Base-by-base conservation (phyloP, 1,140 invertebrate genomes). In the Pseudomyrmex concolor region DNA sequence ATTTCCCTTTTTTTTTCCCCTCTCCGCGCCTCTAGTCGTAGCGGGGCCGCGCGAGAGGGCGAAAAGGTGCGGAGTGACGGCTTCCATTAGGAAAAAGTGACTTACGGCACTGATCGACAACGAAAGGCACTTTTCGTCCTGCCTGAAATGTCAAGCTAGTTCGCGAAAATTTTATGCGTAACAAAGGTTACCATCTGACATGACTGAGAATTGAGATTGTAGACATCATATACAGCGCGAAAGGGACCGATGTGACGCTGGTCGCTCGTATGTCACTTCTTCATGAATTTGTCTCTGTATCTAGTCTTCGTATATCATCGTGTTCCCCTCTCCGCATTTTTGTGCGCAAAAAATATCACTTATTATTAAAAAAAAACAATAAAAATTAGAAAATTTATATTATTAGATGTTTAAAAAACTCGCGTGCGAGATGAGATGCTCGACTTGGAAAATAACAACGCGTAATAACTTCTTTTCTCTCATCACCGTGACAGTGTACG, bases 31-130 rank as follows among this genome's bases (percentile, higher is more conserved):
- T 63, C 70, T 60, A 74, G 71, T 10, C 71, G 68, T 55, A 5
- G 70, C 78, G 78, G 54, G 57, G 68, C 54, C 45, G 43, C 54
- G 80, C 10, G 15, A 50, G 67, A 84, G 78, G 81, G 83, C 84
- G 82, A 88, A 78, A 86, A 85, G 86, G 85, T 54, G 80, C 51
- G 66, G 84, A 85, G 83, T 87, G 90, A 90, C 90, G 89, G 87
- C 59, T 91, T 91, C 91, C 91, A 91, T 91, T 91, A 91, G 89
- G 85, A 91, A 90, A 92, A 90, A 85, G 86, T 92, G 90, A 91
- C 91, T 92, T 92, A 91, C 90, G 90, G 84, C 62, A 84, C 78
- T 84, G 90, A 86, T 84, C 86, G 90, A 91, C 91, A 91, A 73
- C 90, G 89, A 91, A 92, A 92, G 91, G 84, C 89, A 91, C 90